A percentile compares a stretch with the other conserved stretches of the same genome.
Evolutionary conservation across 2,888 invertebrate species (phyloP).

Genomic region (Pseudococcus jackbeardsleyi): DNA sequence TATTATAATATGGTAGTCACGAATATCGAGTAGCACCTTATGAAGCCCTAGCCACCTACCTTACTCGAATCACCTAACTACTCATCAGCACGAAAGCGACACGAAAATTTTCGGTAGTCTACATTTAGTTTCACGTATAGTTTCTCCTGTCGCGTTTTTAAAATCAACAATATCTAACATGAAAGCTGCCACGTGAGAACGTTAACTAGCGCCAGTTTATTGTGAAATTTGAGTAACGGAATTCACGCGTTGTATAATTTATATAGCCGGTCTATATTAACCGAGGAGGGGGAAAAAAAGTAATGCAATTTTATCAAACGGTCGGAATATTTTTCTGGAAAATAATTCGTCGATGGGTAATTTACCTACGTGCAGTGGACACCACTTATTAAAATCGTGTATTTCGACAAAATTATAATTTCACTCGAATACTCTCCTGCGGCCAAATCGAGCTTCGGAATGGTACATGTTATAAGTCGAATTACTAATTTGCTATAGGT

Average conservation of each 20-base stretch:
- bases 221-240: slow-evolving; percentile 19
- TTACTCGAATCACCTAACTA: slow-evolving; percentile 37
- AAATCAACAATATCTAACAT: slow-evolving; percentile 38
- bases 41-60: background rate
- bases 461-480: background rate
- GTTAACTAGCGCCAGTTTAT: slow-evolving; percentile 42
- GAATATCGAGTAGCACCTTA: slow-evolving; percentile 26
- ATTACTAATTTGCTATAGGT: background rate
- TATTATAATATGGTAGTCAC: slow-evolving; percentile 11
- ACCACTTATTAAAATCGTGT: background rate
- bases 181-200: slow-evolving; percentile 20
- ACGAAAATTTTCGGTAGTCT: slow-evolving; percentile 34
- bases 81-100: slow-evolving; percentile 51
- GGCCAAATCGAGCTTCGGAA: background rate
- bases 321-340: background rate
- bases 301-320: slow-evolving; percentile 5
- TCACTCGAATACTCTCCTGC: background rate
- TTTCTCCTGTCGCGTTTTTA: slow-evolving; percentile 39
- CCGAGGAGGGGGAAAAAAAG: background rate
- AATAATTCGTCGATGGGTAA: background rate
- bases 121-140: background rate
- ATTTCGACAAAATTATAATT: slow-evolving; percentile 22
- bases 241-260: slow-evolving; percentile 13
- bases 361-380: background rate
- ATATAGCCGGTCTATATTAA: background rate